Evolutionary conservation across 2,797 vertebrate species (phyloP), one percentile per base, ranked within the genome.

Genomic region (Fratercula arctica): DNA sequence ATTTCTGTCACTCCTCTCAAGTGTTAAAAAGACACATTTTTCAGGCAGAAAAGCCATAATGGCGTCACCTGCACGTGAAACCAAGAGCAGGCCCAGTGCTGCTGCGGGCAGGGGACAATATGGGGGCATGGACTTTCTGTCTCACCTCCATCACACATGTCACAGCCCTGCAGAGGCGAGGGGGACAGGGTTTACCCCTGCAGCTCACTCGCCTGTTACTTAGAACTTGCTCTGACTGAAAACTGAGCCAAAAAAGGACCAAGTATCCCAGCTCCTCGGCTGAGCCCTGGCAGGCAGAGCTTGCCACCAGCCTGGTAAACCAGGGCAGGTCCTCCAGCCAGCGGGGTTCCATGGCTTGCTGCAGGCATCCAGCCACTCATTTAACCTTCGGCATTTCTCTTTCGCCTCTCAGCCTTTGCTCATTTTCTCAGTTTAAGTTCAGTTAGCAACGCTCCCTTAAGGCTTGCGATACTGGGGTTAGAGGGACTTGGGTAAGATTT

Each of bases 81-180:
- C 17, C 35, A 68, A 63, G 53, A 48, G 37, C 4, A 57, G 17
- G 37, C 5, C 10, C 69, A 16, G 26, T 50, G 46, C 35, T 89
- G 41, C 59, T 66, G 33, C 0, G 0, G 39, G 54, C 29, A 73
- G 26, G 14, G 19, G 29, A 64, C 29, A 48, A n/a, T 12, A n/a
- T 5, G 6, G 26, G 20, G 6, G 63, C 15, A 11, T 0, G 3
- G 53, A 51, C 8, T 0, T 56, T 53, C 13, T 43, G 21, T 29
- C 45, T 41, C 37, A 43, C 10, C n/a, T 87, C 48, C 12, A 3
- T 7, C 3, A 4, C 13, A 2, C 14, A 26, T 19, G 35, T 19
- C 51, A 20, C 35, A 59, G 31, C 31, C 31, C 57, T 37, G 39
- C 78, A 79, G 26, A 70, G 26, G 4, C n/a, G 57, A 2, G 8